A percentile compares a stretch with the other conserved stretches of the same genome.
These are phyloP conservation scores for Campoplex capitator DNA, from an alignment of 2,888 invertebrate species.

Conservation along the genomic window DNA sequence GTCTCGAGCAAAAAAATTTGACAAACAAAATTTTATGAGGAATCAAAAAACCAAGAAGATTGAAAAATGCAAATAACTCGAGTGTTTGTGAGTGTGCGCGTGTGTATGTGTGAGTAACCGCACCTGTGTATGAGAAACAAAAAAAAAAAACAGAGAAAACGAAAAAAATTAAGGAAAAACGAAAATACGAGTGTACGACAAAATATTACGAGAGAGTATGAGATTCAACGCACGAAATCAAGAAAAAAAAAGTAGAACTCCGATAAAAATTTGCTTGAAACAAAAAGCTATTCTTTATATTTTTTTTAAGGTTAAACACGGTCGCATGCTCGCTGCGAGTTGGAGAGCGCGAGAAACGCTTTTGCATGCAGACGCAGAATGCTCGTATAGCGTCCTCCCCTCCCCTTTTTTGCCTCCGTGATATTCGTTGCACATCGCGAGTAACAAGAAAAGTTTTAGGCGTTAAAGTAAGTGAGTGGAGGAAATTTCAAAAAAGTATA, in stretches of 20 bases:
- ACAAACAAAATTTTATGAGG: conserved; percentile 73
- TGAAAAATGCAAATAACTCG: neutral
- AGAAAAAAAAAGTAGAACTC: neutral
- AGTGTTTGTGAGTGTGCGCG: conserved; percentile 72
- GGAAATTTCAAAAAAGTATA: neutral
- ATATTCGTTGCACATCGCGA: conserved; percentile 11
- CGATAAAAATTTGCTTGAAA: neutral
- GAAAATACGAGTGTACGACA: conserved; percentile 59
- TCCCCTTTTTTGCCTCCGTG: neutral
- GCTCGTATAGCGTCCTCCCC: conserved; percentile 36
- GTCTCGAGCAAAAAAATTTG: conserved; percentile 75
- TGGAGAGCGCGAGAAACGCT: conserved; percentile 35
- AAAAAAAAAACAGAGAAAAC: conserved; percentile 82
- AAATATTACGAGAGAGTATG: conserved; percentile 6
- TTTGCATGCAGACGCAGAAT: conserved; percentile 27
- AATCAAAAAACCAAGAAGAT: conserved; percentile 75
- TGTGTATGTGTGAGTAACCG: conserved; percentile 76
- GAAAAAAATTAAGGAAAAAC: conserved; percentile 70
- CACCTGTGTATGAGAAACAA: conserved; percentile 84
- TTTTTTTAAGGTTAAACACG: conserved; percentile 54
- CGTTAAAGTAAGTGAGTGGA: neutral
- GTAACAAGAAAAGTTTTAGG: neutral
- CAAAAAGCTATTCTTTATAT: neutral
- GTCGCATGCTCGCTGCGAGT: conserved; percentile 4
- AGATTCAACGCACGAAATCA: neutral